These are phyloP conservation scores for Malaclemys terrapin DNA, from an alignment of 2,113 vertebrate species.

Conservation along the genomic window DNA sequence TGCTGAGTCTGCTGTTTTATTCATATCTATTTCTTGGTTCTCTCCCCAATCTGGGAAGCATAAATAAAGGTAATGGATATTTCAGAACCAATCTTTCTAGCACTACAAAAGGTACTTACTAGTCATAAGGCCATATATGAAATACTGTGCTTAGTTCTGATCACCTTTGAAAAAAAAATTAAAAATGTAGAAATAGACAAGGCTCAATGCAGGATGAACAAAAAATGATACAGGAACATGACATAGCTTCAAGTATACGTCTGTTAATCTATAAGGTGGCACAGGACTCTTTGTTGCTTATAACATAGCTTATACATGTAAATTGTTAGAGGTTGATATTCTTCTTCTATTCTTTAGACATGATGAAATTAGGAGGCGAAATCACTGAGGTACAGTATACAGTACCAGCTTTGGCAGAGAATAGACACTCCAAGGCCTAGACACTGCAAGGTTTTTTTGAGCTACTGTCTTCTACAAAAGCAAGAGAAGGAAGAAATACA, in stretches of 20 bases:
- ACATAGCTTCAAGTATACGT: background rate
- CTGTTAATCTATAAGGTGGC: too few species aligned
- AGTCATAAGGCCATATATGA: background rate
- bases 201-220: background rate
- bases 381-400: background rate
- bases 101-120: background rate
- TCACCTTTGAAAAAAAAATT: background rate
- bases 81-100: slow-evolving; percentile 26
- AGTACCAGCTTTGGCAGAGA: background rate
- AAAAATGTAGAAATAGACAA: background rate
- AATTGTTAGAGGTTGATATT: background rate
- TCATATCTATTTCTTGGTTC: slow-evolving; percentile 42
- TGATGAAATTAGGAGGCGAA: background rate
- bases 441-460: background rate
- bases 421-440: background rate
- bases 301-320: background rate
- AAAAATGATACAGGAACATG: background rate
- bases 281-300: background rate
- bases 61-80: slow-evolving; percentile 39
- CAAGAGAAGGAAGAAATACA: background rate
- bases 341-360: background rate
- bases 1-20: slow-evolving; percentile 57
- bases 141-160: slow-evolving; percentile 7
- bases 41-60: slow-evolving; percentile 19
- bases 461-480: background rate